These are phyloP conservation scores for Erinaceus europaeus DNA, from an alignment of 2,113 vertebrate species.

Conservation along the genomic window DNA sequence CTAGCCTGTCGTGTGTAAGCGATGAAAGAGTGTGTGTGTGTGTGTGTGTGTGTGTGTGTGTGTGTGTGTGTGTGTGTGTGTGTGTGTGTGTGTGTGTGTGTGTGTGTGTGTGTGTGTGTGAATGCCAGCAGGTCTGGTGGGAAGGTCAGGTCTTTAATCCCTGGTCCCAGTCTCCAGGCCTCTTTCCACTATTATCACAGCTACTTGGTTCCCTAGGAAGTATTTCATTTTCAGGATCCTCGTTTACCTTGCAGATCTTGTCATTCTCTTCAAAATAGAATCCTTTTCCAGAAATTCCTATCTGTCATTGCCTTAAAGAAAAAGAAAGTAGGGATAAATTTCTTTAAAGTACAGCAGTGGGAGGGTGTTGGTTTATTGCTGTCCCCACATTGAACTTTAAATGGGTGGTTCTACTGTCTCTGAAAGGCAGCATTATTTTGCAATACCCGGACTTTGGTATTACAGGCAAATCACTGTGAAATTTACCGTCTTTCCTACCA, in stretches of 20 bases:
- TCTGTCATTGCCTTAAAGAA: slow-evolving; percentile 13
- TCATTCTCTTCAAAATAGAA: slow-evolving; percentile 8
- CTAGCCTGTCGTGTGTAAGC: no score
- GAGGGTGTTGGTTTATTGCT: neutral
- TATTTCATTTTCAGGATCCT: slow-evolving; percentile 24
- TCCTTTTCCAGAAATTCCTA: neutral
- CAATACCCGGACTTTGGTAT: slow-evolving; percentile 29
- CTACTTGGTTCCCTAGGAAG: neutral
- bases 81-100: no score
- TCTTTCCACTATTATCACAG: neutral
- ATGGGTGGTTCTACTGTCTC: neutral
- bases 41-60: no score
- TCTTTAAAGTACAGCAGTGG: neutral
- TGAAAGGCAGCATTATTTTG: slow-evolving; percentile 25
- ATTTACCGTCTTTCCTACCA: slow-evolving; percentile 25
- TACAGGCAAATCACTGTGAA: slow-evolving; percentile 21
- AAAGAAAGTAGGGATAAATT: neutral
- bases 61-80: no score
- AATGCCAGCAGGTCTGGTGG: neutral
- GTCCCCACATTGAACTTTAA: neutral
- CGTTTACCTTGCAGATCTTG: neutral
- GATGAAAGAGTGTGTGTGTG: no score
- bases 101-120: no score
- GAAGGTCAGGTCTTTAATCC: neutral
- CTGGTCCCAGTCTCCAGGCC: neutral